Percentiles rank a stretch among this genome's conserved stretches.
Evolutionary conservation across 2,797 vertebrate genomes (phyloP).

Genomic region (Tokudaia muenninki): DNA sequence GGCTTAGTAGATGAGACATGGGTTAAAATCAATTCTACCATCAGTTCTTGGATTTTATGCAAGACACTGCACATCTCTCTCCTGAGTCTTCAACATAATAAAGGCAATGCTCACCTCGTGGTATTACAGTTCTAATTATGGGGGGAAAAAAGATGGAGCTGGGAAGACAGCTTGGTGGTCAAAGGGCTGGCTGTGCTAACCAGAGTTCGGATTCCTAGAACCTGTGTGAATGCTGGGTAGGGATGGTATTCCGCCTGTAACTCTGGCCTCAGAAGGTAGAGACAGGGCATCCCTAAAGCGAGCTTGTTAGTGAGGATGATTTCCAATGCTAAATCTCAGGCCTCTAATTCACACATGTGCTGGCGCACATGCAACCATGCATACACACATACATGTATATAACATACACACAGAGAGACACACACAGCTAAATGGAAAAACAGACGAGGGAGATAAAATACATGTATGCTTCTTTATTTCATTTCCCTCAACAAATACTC

Average conservation of each 20-base stretch:
- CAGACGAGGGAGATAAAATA: not conserved
- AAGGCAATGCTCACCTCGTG: not conserved
- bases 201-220: not conserved
- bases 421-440: not conserved
- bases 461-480: not conserved
- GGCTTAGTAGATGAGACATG: not conserved
- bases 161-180: not conserved
- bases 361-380: not conserved
- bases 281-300: not conserved
- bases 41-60: not conserved
- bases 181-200: not conserved
- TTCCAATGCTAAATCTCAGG: not conserved
- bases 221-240: not conserved
- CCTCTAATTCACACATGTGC: not conserved
- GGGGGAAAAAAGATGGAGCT: not conserved
- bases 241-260: not conserved
- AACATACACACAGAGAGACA: not conserved
- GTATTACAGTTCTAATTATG: not conserved
- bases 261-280: not conserved
- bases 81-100: not conserved
- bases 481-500: not conserved
- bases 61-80: not conserved
- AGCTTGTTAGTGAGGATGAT: not conserved
- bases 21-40: not conserved
- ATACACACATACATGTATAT: not conserved